phyloP scores from a whole-genome alignment of 2,888 invertebrate species.

The Agonopterix subpropinquella region DNA sequence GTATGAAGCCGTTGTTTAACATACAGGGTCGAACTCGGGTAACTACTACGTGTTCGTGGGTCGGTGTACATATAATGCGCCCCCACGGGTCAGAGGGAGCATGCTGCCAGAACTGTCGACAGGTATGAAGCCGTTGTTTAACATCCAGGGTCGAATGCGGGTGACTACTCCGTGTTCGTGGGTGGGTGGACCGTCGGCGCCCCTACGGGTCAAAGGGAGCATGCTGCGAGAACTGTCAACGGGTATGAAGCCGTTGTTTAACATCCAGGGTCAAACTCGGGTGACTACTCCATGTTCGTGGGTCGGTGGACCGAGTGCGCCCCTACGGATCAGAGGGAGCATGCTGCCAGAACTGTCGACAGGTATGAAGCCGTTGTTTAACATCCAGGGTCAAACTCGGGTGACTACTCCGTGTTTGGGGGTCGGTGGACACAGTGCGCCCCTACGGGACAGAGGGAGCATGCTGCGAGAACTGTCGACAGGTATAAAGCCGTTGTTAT shows the following conservation, averaged over 20 bases:
- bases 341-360: conserved; percentile 35
- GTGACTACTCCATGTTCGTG: conserved; percentile 52
- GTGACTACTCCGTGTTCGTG: conserved; percentile 46
- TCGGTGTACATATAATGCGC: conserved; percentile 58
- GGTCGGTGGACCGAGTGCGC: conserved; percentile 60
- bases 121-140: conserved; percentile 31
- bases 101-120: conserved; percentile 35
- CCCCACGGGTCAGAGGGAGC: conserved; percentile 37
- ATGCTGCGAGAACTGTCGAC: conserved; percentile 35
- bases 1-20: conserved; percentile 18
- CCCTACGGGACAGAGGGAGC: conserved; percentile 37
- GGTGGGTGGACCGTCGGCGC: conserved; percentile 62
- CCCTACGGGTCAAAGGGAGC: conserved; percentile 37
- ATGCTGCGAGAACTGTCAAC: conserved; percentile 35
- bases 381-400: conserved; percentile 11
- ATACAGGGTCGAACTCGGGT: conserved; percentile 21
- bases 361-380: conserved; percentile 26
- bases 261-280: too few relatives aligned
- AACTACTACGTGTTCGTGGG: conserved; percentile 51
- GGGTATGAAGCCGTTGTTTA: conserved; percentile 31
- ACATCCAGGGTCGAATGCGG: conserved; percentile 25
- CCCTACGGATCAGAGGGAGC: conserved; percentile 37
- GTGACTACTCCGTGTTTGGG: conserved; percentile 52
- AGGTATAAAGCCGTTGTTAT: conserved; percentile 26
- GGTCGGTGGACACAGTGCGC: conserved; percentile 60